A percentile compares a stretch with the other conserved stretches of the same genome.
Evolutionary conservation across 2,113 vertebrate genomes (phyloP).

Genomic region (Himantopus leucocephalus): DNA sequence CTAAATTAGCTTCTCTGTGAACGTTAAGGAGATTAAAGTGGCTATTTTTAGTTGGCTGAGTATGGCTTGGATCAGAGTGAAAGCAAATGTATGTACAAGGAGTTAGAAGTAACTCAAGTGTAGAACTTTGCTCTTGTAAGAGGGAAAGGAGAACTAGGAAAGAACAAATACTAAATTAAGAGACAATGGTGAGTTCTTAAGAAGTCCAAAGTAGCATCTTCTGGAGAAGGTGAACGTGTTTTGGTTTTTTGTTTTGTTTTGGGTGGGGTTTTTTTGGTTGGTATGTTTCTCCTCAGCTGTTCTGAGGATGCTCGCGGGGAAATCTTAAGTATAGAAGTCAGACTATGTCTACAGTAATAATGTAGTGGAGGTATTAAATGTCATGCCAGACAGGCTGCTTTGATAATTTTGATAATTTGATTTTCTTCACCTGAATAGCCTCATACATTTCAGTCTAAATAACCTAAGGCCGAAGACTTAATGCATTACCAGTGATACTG

Average conservation of each 20-base stretch:
- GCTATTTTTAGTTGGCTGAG: constrained; percentile 30
- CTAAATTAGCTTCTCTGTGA: constrained; percentile 30
- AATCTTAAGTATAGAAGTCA: not conserved
- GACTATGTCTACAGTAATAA: not conserved
- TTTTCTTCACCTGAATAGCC: not conserved
- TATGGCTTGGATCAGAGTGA: not conserved
- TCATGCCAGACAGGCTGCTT: not conserved
- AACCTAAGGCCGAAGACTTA: not conserved
- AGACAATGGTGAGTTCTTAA: not conserved
- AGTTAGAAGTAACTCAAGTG: not conserved
- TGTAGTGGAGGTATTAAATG: not conserved
- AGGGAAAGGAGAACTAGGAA: not conserved
- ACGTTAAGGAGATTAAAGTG: constrained; percentile 51
- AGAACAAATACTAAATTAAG: not conserved
- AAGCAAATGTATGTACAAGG: not conserved
- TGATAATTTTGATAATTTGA: not conserved
- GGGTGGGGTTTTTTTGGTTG: too few relatives aligned
- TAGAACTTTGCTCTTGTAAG: not conserved
- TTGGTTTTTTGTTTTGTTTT: not conserved
- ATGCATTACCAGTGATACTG: not conserved
- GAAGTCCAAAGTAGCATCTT: not conserved
- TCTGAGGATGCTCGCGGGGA: not conserved
- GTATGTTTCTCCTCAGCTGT: not conserved
- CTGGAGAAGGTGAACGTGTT: not conserved
- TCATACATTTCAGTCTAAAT: not conserved